These are phyloP conservation scores for Thryonomys swinderianus DNA, from an alignment of 2,113 vertebrate species.

Conservation along the genomic window DNA sequence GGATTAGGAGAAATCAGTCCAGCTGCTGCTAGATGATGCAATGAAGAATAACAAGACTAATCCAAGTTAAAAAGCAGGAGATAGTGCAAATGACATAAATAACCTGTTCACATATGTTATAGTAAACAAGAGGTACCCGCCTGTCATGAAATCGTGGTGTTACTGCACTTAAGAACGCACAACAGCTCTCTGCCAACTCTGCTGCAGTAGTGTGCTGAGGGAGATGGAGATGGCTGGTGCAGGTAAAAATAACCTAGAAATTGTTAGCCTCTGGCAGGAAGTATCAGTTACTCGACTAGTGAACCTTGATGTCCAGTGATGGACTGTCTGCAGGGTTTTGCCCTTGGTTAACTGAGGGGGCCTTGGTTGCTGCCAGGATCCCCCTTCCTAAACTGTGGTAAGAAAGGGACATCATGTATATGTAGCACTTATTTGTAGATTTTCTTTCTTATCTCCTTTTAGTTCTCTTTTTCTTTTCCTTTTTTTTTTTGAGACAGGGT, in stretches of 20 bases:
- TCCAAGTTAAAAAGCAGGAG: too few species aligned
- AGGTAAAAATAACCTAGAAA: constrained; percentile 69
- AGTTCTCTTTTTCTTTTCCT: too few species aligned
- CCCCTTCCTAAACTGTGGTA: constrained; percentile 87
- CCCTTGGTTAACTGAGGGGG: constrained; percentile 77
- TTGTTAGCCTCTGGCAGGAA: constrained; percentile 54
- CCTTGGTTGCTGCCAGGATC: constrained; percentile 63
- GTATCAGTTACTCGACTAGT: constrained; percentile 72
- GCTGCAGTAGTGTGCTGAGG: constrained; percentile 77
- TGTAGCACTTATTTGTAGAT: constrained; percentile 82
- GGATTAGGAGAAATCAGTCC: too few species aligned
- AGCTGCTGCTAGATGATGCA: too few species aligned
- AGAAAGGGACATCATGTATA: constrained; percentile 91
- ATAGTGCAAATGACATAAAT: too few species aligned
- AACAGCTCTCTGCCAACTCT: constrained; percentile 76
- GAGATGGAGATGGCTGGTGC: constrained; percentile 66
- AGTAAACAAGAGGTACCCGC: too few species aligned
- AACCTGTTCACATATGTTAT: too few species aligned
- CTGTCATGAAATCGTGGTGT: too few species aligned
- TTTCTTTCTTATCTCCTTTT: constrained; percentile 87
- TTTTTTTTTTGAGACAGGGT: too few species aligned
- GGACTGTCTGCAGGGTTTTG: constrained; percentile 53
- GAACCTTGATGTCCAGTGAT: neutral
- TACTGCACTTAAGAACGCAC: too few species aligned
- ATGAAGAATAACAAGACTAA: too few species aligned